Percentiles rank a stretch among this genome's conserved stretches.
phyloP scores from a whole-genome alignment of 2,888 invertebrate species.

The Portevinia maculata region DNA sequence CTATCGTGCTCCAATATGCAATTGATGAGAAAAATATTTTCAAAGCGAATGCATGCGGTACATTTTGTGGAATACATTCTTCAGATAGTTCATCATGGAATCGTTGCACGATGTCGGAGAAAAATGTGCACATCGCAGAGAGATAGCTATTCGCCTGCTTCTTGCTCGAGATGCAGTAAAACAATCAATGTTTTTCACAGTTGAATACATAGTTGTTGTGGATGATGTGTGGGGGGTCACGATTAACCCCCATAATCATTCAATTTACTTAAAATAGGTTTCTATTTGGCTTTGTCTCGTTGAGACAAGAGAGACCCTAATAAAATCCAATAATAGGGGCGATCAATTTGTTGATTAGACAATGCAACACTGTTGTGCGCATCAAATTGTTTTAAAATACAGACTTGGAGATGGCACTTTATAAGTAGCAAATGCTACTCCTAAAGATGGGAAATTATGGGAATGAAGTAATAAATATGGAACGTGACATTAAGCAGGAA shows the following conservation, averaged over 20 bases:
- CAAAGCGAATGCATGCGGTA: not conserved
- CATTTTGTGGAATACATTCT: constrained; percentile 50
- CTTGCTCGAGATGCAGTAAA: constrained; percentile 21
- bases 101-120: constrained; percentile 47
- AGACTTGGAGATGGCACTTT: not conserved
- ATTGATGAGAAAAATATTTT: too few relatives aligned
- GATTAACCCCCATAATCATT: constrained; percentile 68
- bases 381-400: constrained; percentile 38
- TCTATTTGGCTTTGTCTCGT: constrained; percentile 39
- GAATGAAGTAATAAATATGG: not conserved
- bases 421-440: not conserved
- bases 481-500: too few relatives aligned
- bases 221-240: constrained; percentile 30
- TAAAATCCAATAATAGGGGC: constrained; percentile 54
- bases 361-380: constrained; percentile 53
- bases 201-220: constrained; percentile 5
- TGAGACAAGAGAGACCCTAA: constrained; percentile 12
- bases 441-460: not conserved
- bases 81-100: constrained; percentile 24
- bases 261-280: constrained; percentile 65
- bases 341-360: constrained; percentile 59
- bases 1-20: too few relatives aligned
- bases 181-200: not conserved
- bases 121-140: constrained; percentile 12
- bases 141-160: constrained; percentile 6